Evolutionary conservation across 2,888 invertebrate species (phyloP).

Genomic region (Didymodactylos carnosus): DNA sequence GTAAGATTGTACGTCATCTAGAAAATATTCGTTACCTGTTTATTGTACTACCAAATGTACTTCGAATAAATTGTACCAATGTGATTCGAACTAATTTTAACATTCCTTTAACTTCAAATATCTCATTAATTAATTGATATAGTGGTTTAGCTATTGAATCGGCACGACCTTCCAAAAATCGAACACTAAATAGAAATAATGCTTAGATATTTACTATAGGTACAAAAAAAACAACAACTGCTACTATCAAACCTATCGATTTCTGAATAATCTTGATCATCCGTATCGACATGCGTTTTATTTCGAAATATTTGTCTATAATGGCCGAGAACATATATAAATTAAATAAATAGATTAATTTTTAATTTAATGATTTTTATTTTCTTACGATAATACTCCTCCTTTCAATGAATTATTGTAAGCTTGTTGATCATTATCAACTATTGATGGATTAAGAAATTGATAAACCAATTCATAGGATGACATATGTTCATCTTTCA

Average conservation of each 20-base stretch:
- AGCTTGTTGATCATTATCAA: not conserved
- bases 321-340: too few species aligned
- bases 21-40: constrained; percentile 47
- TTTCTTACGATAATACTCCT: too few species aligned
- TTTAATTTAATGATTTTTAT: too few species aligned
- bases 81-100: constrained; percentile 68
- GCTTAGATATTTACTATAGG: not conserved
- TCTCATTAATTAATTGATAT: constrained; percentile 61
- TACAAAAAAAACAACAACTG: not conserved
- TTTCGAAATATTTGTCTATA: too few species aligned
- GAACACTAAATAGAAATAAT: not conserved
- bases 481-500: not conserved
- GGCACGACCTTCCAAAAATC: not conserved
- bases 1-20: too few species aligned
- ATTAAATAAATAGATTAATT: too few species aligned
- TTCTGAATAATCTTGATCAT: not conserved
- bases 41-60: constrained; percentile 71
- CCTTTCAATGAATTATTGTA: not conserved
- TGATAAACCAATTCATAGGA: not conserved
- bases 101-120: constrained; percentile 69
- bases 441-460: not conserved
- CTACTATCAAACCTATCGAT: not conserved
- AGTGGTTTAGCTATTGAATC: constrained; percentile 73
- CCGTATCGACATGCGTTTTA: too few species aligned
- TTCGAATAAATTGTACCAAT: constrained; percentile 69